Conservation (phyloP, 2,888 invertebrate species). For the Hydrotaea diabolus region DNA sequence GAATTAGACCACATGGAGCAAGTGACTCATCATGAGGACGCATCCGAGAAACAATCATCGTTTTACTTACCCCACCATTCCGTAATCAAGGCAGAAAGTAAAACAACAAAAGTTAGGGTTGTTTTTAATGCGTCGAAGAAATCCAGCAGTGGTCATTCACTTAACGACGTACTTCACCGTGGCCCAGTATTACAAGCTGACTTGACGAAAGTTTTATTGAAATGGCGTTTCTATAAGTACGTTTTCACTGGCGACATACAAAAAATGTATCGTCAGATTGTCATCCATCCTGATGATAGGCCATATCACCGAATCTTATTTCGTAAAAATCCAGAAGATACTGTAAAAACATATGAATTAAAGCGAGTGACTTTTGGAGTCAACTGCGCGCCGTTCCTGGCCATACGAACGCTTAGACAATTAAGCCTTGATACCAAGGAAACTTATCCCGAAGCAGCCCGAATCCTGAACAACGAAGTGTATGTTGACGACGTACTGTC, state of each 20-base stretch:
- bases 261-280: conserved; percentile 32
- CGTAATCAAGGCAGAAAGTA: conserved; percentile 52
- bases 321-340: conserved; percentile 3
- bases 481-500: conserved; percentile 5
- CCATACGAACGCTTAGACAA: conserved; percentile 52
- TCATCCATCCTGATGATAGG: conserved; percentile 43
- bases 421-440: conserved; percentile 44
- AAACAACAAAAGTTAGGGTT: conserved; percentile 61
- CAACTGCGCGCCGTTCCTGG: conserved; percentile 57
- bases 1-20: conserved; percentile 7
- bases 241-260: conserved; percentile 33
- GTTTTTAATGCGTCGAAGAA: conserved; percentile 65
- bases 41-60: neutral
- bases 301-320: conserved; percentile 63
- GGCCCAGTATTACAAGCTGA: conserved; percentile 61
- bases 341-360: conserved; percentile 20
- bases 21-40: neutral
- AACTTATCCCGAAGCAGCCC: neutral
- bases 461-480: neutral
- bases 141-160: conserved; percentile 37
- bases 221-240: conserved; percentile 21
- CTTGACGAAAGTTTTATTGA: conserved; percentile 41
- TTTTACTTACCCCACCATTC: conserved; percentile 53
- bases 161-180: conserved; percentile 58
- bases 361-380: conserved; percentile 39